Evolutionary conservation across 1,140 invertebrate genomes (phyloP), one percentile per base, ranked within the genome.

Genomic region (Brachionus asplanchnoidis): DNA sequence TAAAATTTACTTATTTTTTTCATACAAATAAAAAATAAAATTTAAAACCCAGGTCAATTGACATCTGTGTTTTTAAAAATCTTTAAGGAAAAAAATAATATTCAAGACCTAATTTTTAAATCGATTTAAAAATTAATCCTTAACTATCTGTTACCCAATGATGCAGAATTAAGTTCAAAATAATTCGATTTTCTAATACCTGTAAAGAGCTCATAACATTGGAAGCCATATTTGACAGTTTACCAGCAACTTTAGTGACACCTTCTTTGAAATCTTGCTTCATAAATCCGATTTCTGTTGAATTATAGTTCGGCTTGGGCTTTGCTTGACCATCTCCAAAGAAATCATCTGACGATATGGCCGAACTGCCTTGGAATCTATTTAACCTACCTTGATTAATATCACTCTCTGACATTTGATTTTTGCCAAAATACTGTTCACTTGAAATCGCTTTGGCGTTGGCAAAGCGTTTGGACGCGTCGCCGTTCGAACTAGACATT

Each of bases 381-480:
- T 65, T 82, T 12, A 82, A 20, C 53, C 65, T 65, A 46, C 23
- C 44, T 60, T 82, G 79, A 60, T 65, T 40, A 17, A 65, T 32
- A 14, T 65, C 79, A 11, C 36, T 23, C 12, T 82, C 79, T 3
- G 79, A 82, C 79, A 82, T 82, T 84, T 68, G 46, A 70, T 46
- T 75, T 23, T 70, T 85, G 2, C 84, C 84, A 80, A 85, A 85
- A 53, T 78, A 98, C 91, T 98, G 96, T 88, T 97, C 95, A 0
- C 97, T 99, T 84, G 96, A 98, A 87, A 99, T 99, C 2, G 95
- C 94, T 91, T 99, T 99, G 5, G 97, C 96, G 87, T 94, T 93
- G 26, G 95, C 96, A 89, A 84, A 84, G 7, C 40, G 36, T 56
- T 84, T 68, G 5, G 60, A 65, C 2, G 60, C 60, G 20, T 70